Conservation (phyloP, 2,113 vertebrate genomes). For the Podarcis muralis region DNA sequence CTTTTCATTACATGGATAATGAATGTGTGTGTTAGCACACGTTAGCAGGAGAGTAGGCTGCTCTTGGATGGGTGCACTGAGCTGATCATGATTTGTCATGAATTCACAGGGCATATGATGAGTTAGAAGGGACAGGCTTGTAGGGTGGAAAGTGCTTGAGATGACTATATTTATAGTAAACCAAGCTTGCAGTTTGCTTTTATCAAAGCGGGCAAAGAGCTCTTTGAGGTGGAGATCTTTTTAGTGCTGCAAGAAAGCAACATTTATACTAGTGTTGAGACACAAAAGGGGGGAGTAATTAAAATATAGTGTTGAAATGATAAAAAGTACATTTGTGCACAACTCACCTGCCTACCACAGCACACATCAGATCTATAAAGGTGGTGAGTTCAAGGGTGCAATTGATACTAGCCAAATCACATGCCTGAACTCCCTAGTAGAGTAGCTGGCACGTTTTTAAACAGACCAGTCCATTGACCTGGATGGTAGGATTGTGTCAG, state of each 20-base stretch:
- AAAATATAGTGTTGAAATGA: not conserved
- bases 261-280: not conserved
- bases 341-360: not conserved
- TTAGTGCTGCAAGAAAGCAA: not conserved
- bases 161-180: accelerated
- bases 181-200: not conserved
- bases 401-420: not conserved
- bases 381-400: not conserved
- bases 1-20: slow-evolving; percentile 24
- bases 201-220: slow-evolving; percentile 13
- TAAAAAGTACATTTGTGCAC: not conserved
- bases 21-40: not conserved
- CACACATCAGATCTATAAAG: not conserved
- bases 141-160: not conserved
- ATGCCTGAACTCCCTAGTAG: not conserved
- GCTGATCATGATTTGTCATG: not conserved
- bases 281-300: not conserved
- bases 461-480: not conserved
- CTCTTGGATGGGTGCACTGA: not conserved
- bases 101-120: not conserved
- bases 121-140: not conserved
- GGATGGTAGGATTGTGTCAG: not conserved
- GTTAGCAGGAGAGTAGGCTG: slow-evolving; percentile 19
- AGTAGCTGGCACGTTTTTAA: not conserved
- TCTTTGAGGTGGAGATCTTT: not conserved